Percentiles rank a stretch among this genome's conserved stretches.
These are phyloP conservation scores for Lissonota sp. DNA, from an alignment of 2,888 invertebrate genomes.

Conservation along the genomic window DNA sequence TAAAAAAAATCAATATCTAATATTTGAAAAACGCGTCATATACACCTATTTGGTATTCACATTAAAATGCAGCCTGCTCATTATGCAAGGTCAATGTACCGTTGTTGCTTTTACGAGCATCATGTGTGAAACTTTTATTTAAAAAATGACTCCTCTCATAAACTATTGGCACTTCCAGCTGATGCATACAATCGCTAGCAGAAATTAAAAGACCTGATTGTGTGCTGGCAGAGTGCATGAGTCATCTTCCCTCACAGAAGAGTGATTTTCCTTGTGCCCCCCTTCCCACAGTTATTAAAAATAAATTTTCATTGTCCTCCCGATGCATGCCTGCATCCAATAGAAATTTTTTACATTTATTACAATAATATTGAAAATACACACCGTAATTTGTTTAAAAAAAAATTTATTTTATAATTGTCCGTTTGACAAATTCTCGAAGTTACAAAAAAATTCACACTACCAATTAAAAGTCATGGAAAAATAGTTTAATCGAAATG, in stretches of 20 bases:
- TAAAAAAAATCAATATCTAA: too few relatives aligned
- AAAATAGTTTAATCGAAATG: too few relatives aligned
- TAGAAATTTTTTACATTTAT: too few relatives aligned
- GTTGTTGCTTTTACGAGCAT: not conserved
- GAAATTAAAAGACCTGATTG: slow-evolving; percentile 67
- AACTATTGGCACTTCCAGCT: slow-evolving; percentile 37
- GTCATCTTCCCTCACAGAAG: slow-evolving; percentile 70
- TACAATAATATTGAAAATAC: too few relatives aligned
- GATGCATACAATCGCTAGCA: slow-evolving; percentile 18
- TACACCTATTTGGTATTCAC: too few relatives aligned
- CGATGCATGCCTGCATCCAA: too few relatives aligned
- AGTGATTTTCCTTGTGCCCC: slow-evolving; percentile 70
- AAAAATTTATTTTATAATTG: too few relatives aligned
- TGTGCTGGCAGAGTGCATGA: slow-evolving; percentile 72
- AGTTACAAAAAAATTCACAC: too few relatives aligned
- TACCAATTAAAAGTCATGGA: too few relatives aligned
- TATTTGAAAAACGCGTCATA: too few relatives aligned
- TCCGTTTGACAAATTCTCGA: too few relatives aligned
- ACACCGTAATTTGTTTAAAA: too few relatives aligned
- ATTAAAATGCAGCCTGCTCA: slow-evolving; percentile 11
- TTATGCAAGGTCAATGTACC: slow-evolving; percentile 36
- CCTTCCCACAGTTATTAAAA: slow-evolving; percentile 52
- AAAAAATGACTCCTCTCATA: slow-evolving; percentile 4
- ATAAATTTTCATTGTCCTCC: slow-evolving; percentile 36
- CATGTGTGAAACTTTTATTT: slow-evolving; percentile 12